A percentile compares a stretch with the other conserved stretches of the same genome.
phyloP scores from a whole-genome alignment of 2,888 invertebrate species.

The Mythimna vitellina region DNA sequence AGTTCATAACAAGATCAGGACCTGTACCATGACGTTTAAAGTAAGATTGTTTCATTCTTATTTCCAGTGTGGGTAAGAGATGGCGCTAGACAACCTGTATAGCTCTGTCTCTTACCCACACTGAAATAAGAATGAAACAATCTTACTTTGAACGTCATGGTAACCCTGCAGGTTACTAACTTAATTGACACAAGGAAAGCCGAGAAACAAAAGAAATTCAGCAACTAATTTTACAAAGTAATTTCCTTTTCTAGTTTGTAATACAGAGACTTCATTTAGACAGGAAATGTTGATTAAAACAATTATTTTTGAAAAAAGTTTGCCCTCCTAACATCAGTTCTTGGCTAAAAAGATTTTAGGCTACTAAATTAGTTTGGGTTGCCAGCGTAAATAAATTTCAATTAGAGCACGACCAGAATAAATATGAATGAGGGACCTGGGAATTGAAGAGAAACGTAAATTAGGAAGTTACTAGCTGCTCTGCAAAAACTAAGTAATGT shows the following conservation, averaged over 20 bases:
- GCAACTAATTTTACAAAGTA: background rate
- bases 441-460: no score
- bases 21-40: no score
- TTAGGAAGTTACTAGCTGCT: background rate
- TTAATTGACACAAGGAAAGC: background rate
- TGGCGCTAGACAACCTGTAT: no score
- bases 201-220: background rate
- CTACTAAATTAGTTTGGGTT: constrained; percentile 11
- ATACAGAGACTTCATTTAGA: constrained; percentile 9
- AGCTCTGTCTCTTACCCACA: no score
- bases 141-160: no score
- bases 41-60: no score
- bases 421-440: constrained; percentile 21
- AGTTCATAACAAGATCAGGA: no score
- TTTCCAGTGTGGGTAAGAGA: no score
- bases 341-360: constrained; percentile 17
- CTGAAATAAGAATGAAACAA: no score
- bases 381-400: constrained; percentile 28
- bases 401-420: constrained; percentile 23
- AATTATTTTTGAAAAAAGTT: background rate
- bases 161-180: background rate
- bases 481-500: background rate
- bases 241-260: constrained; percentile 8
- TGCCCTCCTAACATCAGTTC: background rate
- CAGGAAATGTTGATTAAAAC: constrained; percentile 20